Evolutionary conservation across 1,140 invertebrate genomes (phyloP), one percentile per base, ranked within the genome.

Genomic region (Solenopsis invicta): DNA sequence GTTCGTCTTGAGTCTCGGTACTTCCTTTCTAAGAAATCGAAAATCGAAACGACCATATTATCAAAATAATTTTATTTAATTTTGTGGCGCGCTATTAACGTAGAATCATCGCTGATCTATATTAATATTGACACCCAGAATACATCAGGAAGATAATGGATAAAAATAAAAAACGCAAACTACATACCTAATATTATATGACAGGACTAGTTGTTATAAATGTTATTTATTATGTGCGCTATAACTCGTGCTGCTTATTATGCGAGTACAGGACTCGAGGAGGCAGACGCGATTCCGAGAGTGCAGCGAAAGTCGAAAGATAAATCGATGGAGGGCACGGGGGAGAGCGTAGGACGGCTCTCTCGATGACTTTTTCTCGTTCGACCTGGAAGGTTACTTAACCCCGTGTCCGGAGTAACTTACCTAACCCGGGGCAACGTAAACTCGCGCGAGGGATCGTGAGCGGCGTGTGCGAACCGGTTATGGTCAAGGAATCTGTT

Each of bases 401-500:
- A 91, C 89, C 89, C 41, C 82, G 50, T 54, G 62, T 77, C 86
- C 78, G 34, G 75, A 74, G 77, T 90, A 78, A 77, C 85, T 89
- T 86, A 74, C 84, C 87, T 89, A 89, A 90, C 90, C 87, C 75
- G 52, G 62, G 90, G 90, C 87, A 89, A 84, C 84, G 69, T 91
- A 88, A 90, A 88, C 88, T 84, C 85, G 88, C 84, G 61, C 74
- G 71, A 74, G 50, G 59, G 59, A 72, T 81, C 77, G 61, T 77
- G 54, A 81, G 88, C 75, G 72, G 56, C 77, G 87, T 87, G 86
- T 84, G 91, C 91, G 90, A 93, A 93, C 92, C 93, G 93, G 93
- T 93, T 93, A 93, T 89, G 89, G 87, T 52, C 71, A 76, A 89
- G 91, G 92, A 93, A 93, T 93, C 92, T 92, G 93, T 93, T 93